Percentiles rank a stretch among this genome's conserved stretches.
Conservation (phyloP, 2,797 vertebrate species). For the Eospalax fontanierii region DNA sequence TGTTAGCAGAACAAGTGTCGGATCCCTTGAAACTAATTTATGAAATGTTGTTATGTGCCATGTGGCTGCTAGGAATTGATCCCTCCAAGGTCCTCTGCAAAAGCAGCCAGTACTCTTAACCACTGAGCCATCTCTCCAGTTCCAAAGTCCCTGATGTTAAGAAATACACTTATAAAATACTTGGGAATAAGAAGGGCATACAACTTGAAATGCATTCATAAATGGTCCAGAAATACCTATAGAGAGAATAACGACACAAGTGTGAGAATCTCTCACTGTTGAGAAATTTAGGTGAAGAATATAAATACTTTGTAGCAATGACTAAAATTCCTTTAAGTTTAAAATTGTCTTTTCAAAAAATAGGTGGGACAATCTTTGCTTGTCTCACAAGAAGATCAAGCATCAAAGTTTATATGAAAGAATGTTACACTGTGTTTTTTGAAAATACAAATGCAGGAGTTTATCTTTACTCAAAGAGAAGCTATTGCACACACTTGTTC, state of each 20-base stretch:
- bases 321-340: background rate
- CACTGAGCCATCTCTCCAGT: too few species aligned
- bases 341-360: background rate
- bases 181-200: background rate
- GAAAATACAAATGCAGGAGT: background rate
- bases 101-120: too few species aligned
- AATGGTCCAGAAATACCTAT: background rate
- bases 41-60: too few species aligned
- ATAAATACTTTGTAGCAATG: background rate
- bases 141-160: background rate
- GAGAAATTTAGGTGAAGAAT: background rate
- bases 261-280: background rate
- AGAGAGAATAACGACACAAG: background rate
- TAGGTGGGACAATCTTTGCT: background rate
- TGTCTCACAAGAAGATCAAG: background rate
- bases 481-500: background rate
- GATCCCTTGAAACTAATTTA: too few species aligned
- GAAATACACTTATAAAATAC: background rate
- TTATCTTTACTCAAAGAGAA: constrained; percentile 36
- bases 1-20: too few species aligned
- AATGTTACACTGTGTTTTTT: background rate
- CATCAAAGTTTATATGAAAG: constrained; percentile 25
- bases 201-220: background rate
- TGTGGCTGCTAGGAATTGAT: too few species aligned
- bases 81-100: too few species aligned